These are phyloP conservation scores for Xestia c-nigrum DNA, from an alignment of 2,888 invertebrate species.

Conservation along the genomic window DNA sequence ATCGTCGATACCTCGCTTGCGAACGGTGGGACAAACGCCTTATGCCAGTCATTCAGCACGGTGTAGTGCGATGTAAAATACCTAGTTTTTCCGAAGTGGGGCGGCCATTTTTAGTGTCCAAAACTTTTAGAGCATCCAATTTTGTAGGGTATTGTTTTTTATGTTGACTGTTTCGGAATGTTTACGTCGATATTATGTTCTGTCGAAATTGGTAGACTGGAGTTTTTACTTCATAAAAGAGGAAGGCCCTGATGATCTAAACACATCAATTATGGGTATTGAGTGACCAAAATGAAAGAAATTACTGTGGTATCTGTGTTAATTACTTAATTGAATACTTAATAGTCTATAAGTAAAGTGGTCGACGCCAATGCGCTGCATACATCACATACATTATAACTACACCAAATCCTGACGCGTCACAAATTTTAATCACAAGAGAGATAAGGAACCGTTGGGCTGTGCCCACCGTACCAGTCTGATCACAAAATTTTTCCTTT, in stretches of 20 bases:
- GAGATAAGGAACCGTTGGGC: neutral
- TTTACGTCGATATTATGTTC: conserved; percentile 17
- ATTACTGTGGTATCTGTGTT: no score
- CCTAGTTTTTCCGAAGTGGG: conserved; percentile 50
- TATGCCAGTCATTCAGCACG: conserved; percentile 1
- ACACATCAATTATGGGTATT: neutral
- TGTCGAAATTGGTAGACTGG: conserved; percentile 9
- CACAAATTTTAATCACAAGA: neutral
- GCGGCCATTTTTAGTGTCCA: conserved; percentile 38
- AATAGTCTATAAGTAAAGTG: no score
- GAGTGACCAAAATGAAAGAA: no score
- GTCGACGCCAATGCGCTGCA: no score
- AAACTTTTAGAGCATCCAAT: conserved; percentile 48
- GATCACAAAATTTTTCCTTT: neutral
- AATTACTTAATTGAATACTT: no score
- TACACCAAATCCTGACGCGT: no score
- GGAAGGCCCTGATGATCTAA: neutral
- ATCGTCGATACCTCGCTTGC: neutral
- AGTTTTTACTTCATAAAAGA: neutral
- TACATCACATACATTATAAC: no score
- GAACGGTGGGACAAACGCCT: neutral
- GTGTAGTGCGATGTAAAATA: conserved; percentile 58
- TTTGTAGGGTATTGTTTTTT: conserved; percentile 51
- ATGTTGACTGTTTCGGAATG: conserved; percentile 20
- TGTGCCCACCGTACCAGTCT: neutral